Percentiles rank a stretch among this genome's conserved stretches.
These are phyloP conservation scores for Colletes collaris DNA, from an alignment of 2,888 invertebrate genomes.

Conservation along the genomic window DNA sequence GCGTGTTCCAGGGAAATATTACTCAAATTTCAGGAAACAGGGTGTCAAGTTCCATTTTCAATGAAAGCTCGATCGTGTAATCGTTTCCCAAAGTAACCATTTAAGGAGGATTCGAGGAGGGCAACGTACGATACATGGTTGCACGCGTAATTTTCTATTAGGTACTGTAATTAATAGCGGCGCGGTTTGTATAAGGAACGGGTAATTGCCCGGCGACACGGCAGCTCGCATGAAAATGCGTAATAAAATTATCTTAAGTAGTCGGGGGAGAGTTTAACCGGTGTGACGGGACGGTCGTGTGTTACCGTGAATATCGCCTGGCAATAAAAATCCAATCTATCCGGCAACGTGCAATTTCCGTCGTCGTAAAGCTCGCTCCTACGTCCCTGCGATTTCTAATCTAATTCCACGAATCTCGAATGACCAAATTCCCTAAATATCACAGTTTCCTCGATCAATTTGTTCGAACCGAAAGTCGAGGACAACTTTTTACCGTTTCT, in stretches of 20 bases:
- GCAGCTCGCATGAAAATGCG: constrained; percentile 60
- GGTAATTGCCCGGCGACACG: constrained; percentile 46
- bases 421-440: no score
- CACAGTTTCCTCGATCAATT: no score
- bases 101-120: not conserved
- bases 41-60: not conserved
- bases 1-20: constrained; percentile 43
- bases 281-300: constrained; percentile 14
- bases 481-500: no score
- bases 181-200: constrained; percentile 1
- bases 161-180: constrained; percentile 24
- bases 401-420: not conserved
- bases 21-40: constrained; percentile 46
- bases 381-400: constrained; percentile 23
- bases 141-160: constrained; percentile 28
- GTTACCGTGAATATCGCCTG: constrained; percentile 36
- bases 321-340: constrained; percentile 50
- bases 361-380: constrained; percentile 5
- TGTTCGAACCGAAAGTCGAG: no score
- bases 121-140: not conserved
- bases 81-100: not conserved
- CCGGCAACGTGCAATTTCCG: constrained; percentile 39
- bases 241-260: constrained; percentile 60
- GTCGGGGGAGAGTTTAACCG: constrained; percentile 22
- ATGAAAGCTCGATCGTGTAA: not conserved